Conservation (phyloP, 2,113 vertebrate species). For the Chiloscyllium plagiosum region DNA sequence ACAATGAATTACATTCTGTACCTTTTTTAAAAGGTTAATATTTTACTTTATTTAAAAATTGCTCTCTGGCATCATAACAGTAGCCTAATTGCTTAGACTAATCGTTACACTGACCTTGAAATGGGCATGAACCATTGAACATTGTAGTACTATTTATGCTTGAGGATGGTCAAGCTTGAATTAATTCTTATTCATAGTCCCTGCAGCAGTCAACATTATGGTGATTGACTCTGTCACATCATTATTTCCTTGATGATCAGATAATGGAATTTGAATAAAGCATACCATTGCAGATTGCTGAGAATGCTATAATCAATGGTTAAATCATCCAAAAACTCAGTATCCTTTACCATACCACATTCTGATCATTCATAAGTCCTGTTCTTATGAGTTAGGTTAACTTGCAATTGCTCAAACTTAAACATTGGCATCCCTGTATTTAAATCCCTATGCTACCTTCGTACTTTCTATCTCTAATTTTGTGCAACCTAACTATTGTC, state of each 20-base stretch:
- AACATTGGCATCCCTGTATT: neutral
- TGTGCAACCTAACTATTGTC: neutral
- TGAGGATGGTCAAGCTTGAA: neutral
- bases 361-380: neutral
- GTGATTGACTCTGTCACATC: neutral
- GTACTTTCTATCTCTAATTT: neutral
- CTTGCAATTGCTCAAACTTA: neutral
- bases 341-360: neutral
- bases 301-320: neutral
- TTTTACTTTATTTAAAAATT: conserved; percentile 21
- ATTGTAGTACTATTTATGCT: neutral
- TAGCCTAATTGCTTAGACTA: neutral
- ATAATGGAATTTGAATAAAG: neutral
- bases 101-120: neutral
- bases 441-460: neutral
- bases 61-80: neutral
- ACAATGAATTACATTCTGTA: neutral
- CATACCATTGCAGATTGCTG: neutral
- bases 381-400: neutral
- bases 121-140: neutral
- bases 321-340: neutral
- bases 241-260: neutral
- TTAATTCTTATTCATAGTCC: neutral
- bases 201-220: neutral
- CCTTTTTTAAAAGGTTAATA: neutral